These are phyloP conservation scores for Blennius ocellaris DNA, from an alignment of 2,113 vertebrate species.

Conservation along the genomic window DNA sequence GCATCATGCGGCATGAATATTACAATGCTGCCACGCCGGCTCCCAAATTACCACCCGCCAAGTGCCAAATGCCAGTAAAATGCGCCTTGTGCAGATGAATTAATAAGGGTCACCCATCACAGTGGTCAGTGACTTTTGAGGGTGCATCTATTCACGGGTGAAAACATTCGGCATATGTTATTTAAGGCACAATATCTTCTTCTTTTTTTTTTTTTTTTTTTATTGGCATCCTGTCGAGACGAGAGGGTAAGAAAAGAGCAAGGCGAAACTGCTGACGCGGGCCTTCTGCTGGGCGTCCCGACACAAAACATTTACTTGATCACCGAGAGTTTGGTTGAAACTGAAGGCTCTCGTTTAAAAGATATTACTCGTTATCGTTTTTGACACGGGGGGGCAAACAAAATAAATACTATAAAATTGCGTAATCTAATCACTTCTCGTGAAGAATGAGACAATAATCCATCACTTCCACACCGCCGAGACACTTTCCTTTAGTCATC, in stretches of 20 bases:
- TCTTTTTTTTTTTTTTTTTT: too few relatives aligned
- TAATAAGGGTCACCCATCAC: slow-evolving; percentile 55
- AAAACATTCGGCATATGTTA: slow-evolving; percentile 42
- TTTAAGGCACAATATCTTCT: slow-evolving; percentile 19
- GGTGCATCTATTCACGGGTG: slow-evolving; percentile 23
- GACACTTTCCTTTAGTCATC: too few relatives aligned
- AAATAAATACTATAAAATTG: too few relatives aligned
- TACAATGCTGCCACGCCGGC: slow-evolving; percentile 45
- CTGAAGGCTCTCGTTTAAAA: background rate
- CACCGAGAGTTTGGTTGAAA: background rate
- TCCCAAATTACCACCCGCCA: slow-evolving; percentile 51
- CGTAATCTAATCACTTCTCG: too few relatives aligned
- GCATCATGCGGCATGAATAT: slow-evolving; percentile 53
- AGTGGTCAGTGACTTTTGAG: slow-evolving; percentile 52
- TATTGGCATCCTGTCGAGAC: slow-evolving; percentile 19
- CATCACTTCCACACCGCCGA: too few relatives aligned
- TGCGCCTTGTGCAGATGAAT: slow-evolving; percentile 45
- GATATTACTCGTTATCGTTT: too few relatives aligned
- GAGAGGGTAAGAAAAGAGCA: background rate
- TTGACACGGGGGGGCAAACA: too few relatives aligned
- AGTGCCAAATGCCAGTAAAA: slow-evolving; percentile 58
- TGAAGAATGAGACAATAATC: too few relatives aligned
- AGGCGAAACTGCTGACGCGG: background rate
- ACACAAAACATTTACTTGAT: background rate
- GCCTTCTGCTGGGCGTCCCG: background rate